Conservation (phyloP, 2,797 vertebrate species). For the Amblyopsis hoosieri region DNA sequence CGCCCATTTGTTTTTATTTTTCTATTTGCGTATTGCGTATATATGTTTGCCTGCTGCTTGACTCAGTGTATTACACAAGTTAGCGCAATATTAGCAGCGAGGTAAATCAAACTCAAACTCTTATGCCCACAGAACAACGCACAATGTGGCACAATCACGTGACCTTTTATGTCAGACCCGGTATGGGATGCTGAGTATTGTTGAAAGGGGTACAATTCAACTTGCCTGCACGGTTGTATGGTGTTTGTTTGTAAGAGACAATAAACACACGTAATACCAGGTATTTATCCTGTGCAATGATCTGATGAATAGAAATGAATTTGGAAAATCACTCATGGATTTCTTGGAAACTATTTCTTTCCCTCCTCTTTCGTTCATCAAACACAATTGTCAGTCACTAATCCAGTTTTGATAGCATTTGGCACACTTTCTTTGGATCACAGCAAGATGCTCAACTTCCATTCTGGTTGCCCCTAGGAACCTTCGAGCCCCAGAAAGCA, state of each 20-base stretch:
- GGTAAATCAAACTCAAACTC: no score
- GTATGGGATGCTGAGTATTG: no score
- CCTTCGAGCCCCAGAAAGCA: constrained; percentile 78
- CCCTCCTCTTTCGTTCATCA: constrained; percentile 69
- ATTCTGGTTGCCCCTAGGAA: constrained; percentile 84
- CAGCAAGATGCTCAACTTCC: constrained; percentile 83
- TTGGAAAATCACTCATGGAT: constrained; percentile 61
- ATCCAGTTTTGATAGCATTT: constrained; percentile 88
- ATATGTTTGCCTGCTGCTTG: constrained; percentile 33
- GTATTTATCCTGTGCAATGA: constrained; percentile 11
- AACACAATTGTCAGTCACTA: constrained; percentile 82
- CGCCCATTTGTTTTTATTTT: neutral
- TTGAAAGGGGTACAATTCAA: neutral
- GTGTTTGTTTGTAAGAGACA: neutral
- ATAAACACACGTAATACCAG: no score
- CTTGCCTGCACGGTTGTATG: neutral
- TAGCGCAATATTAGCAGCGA: no score
- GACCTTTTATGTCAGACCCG: no score
- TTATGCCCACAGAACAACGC: no score
- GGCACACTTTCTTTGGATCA: constrained; percentile 86
- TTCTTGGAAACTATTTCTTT: constrained; percentile 78
- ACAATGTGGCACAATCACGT: no score
- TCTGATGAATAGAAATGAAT: constrained; percentile 64
- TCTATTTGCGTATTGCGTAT: constrained; percentile 21
- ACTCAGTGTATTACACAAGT: constrained; percentile 34